Percentiles rank a stretch among this genome's conserved stretches.
These are phyloP conservation scores for Caenorhabditis uteleia DNA, from an alignment of 2,888 invertebrate species.

Conservation along the genomic window DNA sequence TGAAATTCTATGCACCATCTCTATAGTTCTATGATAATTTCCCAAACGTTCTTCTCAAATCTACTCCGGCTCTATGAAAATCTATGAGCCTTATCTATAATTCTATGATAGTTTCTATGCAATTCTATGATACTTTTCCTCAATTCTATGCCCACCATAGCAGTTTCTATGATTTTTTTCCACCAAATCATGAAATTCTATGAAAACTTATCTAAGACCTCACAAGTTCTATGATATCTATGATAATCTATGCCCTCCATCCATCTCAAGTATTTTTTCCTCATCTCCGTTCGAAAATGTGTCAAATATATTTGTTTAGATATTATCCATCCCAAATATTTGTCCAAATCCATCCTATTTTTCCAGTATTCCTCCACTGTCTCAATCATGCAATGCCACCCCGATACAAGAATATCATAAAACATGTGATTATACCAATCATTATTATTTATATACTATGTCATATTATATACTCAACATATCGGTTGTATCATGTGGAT, in stretches of 20 bases:
- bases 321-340: not conserved
- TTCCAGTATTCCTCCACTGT: not conserved
- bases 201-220: too few relatives aligned
- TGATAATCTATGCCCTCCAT: not conserved
- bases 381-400: constrained; percentile 24
- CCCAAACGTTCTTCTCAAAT: too few relatives aligned
- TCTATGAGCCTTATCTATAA: too few relatives aligned
- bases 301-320: constrained; percentile 32
- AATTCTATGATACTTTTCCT: too few relatives aligned
- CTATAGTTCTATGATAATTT: too few relatives aligned
- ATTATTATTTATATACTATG: constrained; percentile 26
- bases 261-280: constrained; percentile 5
- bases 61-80: too few relatives aligned
- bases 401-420: not conserved
- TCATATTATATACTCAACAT: constrained; percentile 19
- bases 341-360: not conserved
- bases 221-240: not conserved
- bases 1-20: too few relatives aligned
- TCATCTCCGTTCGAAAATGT: constrained; percentile 11
- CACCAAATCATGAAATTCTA: too few relatives aligned
- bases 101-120: not conserved
- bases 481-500: constrained; percentile 23
- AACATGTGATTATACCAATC: constrained; percentile 12
- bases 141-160: too few relatives aligned
- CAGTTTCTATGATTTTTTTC: too few relatives aligned